Base-by-base conservation (phyloP, 2,113 vertebrate genomes). In the Ptilonorhynchus violaceus region DNA sequence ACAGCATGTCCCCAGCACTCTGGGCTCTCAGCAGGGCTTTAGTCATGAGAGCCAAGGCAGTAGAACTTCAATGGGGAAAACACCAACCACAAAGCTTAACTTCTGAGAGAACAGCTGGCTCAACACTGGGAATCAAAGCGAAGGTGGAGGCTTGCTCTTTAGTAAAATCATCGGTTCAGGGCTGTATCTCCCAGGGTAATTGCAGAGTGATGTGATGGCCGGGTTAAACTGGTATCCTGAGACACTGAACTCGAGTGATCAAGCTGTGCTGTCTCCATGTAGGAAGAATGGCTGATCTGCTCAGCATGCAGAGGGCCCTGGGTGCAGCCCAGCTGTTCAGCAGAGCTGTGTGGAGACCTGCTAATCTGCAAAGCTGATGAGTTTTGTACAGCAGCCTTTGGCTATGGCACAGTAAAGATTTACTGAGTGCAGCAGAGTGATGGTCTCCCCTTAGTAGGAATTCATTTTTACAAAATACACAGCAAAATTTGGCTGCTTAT, bases 161-260 rank as follows among this genome's bases (percentile, higher is more conserved):
- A 75, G 52, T 64, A 23, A 68, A 89, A 56, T 87, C 44, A 37
- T 9, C 0, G 6, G n/a, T 75, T 87, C 77, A 23, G 68, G 62
- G 68, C 83, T 89, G 30, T 27, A 3, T 81, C 56, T 84, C 86
- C 42, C 44, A 3, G 80, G 41, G 79, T 28, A 35, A 14, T n/a
- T 75, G 66, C 69, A 91, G 69, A 68, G 30, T 6, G 46, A 35
- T 84, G 79, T 21, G 63, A 31, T 68, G 79, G 28, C 80, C 76
- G 9, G 33, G 83, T 77, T 46, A 16, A 44, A 33, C 72, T 41
- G 80, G 39, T 13, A 10, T 77, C 64, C 80, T 39, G 55, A 46
- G 46, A 62, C 0, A 1, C 5, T 15, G 62, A 73, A 13, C 33
- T 60, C 8, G 0, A 0, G 2, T 52, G 19, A 39, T 8, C 4